phyloP scores from a whole-genome alignment of 2,797 vertebrate genomes.

The Thamnophis elegans region DNA sequence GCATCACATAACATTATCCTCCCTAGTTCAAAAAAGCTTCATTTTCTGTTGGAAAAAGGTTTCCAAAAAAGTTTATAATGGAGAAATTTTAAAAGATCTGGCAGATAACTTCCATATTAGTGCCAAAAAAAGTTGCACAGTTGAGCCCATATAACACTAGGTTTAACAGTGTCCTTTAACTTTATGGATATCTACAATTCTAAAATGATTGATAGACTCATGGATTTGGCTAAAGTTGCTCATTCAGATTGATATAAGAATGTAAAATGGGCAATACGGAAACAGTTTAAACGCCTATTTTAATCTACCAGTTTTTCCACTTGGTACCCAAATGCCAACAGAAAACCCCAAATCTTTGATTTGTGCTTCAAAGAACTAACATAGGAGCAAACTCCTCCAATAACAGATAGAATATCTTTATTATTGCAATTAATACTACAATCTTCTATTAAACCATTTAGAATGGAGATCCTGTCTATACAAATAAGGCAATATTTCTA shows the following conservation, averaged over 20 bases:
- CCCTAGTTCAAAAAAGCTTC: neutral
- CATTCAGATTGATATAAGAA: neutral
- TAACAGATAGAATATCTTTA: neutral
- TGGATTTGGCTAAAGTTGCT: neutral
- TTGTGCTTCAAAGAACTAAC: neutral
- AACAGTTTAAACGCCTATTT: neutral
- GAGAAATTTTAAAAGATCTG: neutral
- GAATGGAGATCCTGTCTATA: neutral
- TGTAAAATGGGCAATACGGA: neutral
- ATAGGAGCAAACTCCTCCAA: neutral
- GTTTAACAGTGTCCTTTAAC: neutral
- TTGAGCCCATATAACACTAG: neutral
- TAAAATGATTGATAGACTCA: neutral
- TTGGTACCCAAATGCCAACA: neutral
- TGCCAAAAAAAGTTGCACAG: neutral
- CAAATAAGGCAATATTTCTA: neutral
- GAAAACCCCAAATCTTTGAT: neutral
- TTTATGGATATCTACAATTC: neutral
- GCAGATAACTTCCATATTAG: neutral
- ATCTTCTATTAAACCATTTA: neutral
- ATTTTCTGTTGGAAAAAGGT: neutral
- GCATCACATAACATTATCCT: neutral
- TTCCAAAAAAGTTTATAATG: neutral
- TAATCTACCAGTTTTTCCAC: neutral
- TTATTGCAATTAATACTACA: neutral